Conservation (phyloP, 37 sponge, comb jelly and placozoan species). For the Eunapius fragilis region DNA sequence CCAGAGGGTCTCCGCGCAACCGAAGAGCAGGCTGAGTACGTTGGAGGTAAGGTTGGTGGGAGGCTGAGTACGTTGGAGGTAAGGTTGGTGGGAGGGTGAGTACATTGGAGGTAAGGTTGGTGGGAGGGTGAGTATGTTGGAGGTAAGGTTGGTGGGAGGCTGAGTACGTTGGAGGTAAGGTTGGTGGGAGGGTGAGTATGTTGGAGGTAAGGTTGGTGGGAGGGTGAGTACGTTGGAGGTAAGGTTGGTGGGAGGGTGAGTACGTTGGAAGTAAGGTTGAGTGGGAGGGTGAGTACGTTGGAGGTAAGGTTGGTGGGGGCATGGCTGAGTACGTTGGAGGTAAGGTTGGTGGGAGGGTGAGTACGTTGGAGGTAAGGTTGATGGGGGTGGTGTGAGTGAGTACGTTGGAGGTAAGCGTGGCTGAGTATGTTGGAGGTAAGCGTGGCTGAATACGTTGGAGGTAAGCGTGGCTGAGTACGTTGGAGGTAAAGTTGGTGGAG, state of each 20-base stretch:
- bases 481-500: constrained; percentile 46
- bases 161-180: not conserved
- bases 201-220: not conserved
- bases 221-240: not conserved
- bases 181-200: not conserved
- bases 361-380: too few relatives aligned
- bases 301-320: constrained; percentile 39
- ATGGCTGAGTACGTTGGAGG: not conserved
- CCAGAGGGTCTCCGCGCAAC: constrained; percentile 5
- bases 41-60: constrained; percentile 53
- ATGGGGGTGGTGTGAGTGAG: not conserved
- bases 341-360: not conserved
- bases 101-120: not conserved
- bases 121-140: not conserved
- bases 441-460: not conserved
- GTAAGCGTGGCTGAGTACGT: constrained; percentile 60
- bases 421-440: not conserved
- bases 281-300: constrained; percentile 48
- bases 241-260: too few relatives aligned
- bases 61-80: not conserved
- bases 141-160: too few relatives aligned
- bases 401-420: too few relatives aligned
- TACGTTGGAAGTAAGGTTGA: not conserved
- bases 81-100: not conserved
- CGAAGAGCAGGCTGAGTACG: constrained; percentile 39